Base-by-base conservation (phyloP, 2,113 vertebrate species). In the Prietella phreatophila region DNA sequence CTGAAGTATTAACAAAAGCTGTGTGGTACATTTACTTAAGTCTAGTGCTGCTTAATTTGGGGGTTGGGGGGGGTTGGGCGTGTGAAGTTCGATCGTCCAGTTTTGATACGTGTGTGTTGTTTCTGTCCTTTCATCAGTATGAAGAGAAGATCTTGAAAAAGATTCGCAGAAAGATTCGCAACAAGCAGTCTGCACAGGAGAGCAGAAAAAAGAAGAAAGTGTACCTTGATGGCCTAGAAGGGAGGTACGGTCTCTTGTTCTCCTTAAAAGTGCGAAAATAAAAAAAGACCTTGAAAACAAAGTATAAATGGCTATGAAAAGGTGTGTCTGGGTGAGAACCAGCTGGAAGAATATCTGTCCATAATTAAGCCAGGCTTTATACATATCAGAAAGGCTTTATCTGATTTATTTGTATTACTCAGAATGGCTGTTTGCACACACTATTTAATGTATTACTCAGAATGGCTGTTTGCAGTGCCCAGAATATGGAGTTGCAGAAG, bases 401-500 rank as follows among this genome's bases (percentile, higher is more conserved):
- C 53, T 47, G 30, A 14, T 39, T 20, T 42, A 30, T 88, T 25
- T n/a, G 73, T 85, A 14, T 86, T 36, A 20, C 61, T 22, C 89
- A 97, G 97, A 87, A 96, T 97, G 96, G 95, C 95, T 0, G 95
- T 95, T 0, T n/a, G n/a, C n/a, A n/a, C n/a, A n/a, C n/a, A n/a
- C n/a, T n/a, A 14, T 39, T 20, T 42, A 30, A 36, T 36, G 73
- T 85, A 14, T 86, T 39, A 20, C 63, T 17, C 89, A 97, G 97
- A 87, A 96, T 97, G 96, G 95, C 95, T 0, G 95, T 95, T 0
- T 97, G 96, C 86, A 95, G 94, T 0, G 93, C 95, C 8, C 96
- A 97, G 89, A 97, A 97, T 90, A 94, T 96, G 92, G 96, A 97
- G 88, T 92, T 97, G 80, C 95, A 97, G 89, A 95, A 95, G 85